Evolutionary conservation across 2,797 vertebrate genomes (phyloP).

Genomic region (Enteromius argenteus): DNA sequence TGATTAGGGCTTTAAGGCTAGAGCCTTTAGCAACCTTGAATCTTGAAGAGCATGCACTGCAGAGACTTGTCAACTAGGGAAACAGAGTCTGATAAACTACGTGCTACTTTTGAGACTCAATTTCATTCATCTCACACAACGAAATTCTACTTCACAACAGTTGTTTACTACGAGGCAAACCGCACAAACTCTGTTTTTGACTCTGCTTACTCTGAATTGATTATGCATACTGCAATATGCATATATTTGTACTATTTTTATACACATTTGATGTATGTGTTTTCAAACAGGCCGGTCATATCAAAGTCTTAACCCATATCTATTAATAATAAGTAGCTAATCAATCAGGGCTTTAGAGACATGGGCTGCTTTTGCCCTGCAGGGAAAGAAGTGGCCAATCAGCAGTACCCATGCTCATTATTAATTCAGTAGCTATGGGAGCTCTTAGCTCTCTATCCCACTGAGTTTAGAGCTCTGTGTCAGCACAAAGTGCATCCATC

Average conservation of each 20-base stretch:
- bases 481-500: slow-evolving; percentile 46
- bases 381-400: slow-evolving; percentile 51
- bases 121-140: slow-evolving; percentile 36
- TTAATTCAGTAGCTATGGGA: slow-evolving; percentile 60
- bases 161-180: slow-evolving; percentile 30
- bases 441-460: slow-evolving; percentile 32
- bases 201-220: not conserved
- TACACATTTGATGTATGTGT: slow-evolving; percentile 22
- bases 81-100: slow-evolving; percentile 56
- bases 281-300: slow-evolving; percentile 57
- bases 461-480: slow-evolving; percentile 46
- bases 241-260: slow-evolving; percentile 21
- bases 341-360: slow-evolving; percentile 71
- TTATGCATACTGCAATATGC: not conserved
- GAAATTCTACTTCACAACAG: not conserved
- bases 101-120: slow-evolving; percentile 9
- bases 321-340: slow-evolving; percentile 72
- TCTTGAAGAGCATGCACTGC: slow-evolving; percentile 58
- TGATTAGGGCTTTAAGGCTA: slow-evolving; percentile 69
- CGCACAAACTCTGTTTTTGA: not conserved
- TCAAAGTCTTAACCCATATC: slow-evolving; percentile 72
- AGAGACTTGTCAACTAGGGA: slow-evolving; percentile 58
- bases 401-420: slow-evolving; percentile 51
- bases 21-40: slow-evolving; percentile 71
- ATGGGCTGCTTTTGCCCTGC: slow-evolving; percentile 61